Conservation (phyloP, 2,113 vertebrate genomes). For the Melanerpes formicivorus region DNA sequence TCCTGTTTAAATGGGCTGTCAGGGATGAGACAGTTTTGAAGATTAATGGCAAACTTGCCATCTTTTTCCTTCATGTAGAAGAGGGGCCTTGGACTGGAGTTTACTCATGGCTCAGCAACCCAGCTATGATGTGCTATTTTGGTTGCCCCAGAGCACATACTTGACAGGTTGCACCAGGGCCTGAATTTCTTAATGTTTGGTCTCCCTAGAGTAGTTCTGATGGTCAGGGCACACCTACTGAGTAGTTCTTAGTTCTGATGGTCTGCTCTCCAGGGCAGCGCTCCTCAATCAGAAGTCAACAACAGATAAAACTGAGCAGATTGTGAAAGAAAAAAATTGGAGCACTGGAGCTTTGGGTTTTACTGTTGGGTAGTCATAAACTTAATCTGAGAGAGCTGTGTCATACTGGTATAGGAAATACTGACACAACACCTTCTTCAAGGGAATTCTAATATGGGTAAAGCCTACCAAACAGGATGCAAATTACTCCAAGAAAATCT, state of each 20-base stretch:
- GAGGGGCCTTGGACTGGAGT: background rate
- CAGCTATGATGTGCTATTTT: background rate
- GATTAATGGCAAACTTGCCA: background rate
- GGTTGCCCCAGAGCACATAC: background rate
- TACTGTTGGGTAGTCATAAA: background rate
- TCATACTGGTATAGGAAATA: background rate
- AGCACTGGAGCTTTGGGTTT: background rate
- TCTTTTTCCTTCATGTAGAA: background rate
- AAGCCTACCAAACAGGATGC: background rate
- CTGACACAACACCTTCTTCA: background rate
- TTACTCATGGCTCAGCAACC: background rate
- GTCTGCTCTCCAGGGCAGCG: background rate
- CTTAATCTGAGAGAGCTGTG: background rate
- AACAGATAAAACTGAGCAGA: background rate
- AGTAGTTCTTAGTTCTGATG: background rate
- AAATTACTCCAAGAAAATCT: background rate
- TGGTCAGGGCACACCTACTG: background rate
- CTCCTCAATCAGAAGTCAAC: background rate
- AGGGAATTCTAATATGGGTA: background rate
- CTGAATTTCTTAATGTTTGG: background rate
- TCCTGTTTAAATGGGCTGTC: background rate
- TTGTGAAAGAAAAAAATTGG: background rate
- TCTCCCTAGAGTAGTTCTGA: background rate
- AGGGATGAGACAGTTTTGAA: background rate
- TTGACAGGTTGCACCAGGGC: background rate